Evolutionary conservation across 2,113 vertebrate species (phyloP).

Genomic region (Silurus asotus): DNA sequence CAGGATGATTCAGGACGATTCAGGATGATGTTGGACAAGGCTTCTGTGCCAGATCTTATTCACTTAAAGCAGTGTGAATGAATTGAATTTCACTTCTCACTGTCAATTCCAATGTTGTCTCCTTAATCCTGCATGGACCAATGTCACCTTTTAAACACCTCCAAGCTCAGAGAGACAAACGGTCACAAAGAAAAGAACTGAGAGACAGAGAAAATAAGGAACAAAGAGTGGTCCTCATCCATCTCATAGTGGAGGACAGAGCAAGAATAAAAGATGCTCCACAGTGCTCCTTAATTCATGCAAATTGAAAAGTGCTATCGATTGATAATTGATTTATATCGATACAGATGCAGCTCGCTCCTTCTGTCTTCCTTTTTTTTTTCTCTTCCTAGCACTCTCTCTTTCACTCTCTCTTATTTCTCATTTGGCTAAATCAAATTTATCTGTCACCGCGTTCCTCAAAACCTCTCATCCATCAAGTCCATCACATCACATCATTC

Average conservation of each 20-base stretch:
- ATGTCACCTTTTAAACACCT: constrained; percentile 40
- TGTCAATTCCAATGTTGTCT: constrained; percentile 41
- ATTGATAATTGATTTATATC: constrained; percentile 71
- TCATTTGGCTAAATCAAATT: constrained; percentile 73
- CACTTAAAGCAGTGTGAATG: background rate
- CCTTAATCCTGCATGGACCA: background rate
- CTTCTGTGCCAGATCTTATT: constrained; percentile 22
- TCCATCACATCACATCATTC: constrained; percentile 64
- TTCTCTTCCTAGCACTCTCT: constrained; percentile 39
- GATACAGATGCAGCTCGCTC: constrained; percentile 55
- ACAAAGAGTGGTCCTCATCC: constrained; percentile 34
- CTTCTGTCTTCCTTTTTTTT: constrained; percentile 28
- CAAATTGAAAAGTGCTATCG: constrained; percentile 69
- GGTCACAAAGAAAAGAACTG: background rate
- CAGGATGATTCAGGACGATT: no score
- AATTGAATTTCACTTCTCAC: constrained; percentile 41
- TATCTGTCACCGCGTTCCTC: constrained; percentile 61
- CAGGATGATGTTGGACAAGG: background rate
- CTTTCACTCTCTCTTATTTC: constrained; percentile 38
- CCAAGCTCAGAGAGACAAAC: background rate
- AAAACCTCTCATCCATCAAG: constrained; percentile 68
- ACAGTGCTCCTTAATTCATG: constrained; percentile 63
- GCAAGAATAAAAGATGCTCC: constrained; percentile 20
- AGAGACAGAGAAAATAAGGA: constrained; percentile 32
- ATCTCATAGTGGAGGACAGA: constrained; percentile 26